Conservation (phyloP, 2,113 vertebrate genomes). For the Hippocampus zosterae region DNA sequence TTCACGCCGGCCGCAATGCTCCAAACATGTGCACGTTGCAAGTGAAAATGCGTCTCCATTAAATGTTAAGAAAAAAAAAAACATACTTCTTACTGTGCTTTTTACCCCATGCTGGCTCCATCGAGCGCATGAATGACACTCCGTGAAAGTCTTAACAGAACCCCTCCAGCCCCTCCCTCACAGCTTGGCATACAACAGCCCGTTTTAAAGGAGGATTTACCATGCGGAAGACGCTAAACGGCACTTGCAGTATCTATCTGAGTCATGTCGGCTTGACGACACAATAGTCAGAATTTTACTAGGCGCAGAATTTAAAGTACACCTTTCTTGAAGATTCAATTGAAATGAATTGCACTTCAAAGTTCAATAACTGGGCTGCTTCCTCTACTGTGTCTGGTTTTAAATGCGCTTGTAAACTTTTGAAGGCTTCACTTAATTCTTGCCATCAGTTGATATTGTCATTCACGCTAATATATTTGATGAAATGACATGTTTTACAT, state of each 20-base stretch:
- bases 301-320: too few relatives aligned
- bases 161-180: slow-evolving; percentile 14
- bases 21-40: slow-evolving; percentile 53
- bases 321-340: background rate
- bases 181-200: slow-evolving; percentile 42
- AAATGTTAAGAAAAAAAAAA: background rate
- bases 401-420: background rate
- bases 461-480: too few relatives aligned
- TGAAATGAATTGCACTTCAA: background rate
- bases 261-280: background rate
- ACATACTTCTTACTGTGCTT: slow-evolving; percentile 37
- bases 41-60: slow-evolving; percentile 56
- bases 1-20: slow-evolving; percentile 40
- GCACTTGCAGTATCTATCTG: background rate
- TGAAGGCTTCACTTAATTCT: background rate
- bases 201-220: slow-evolving; percentile 27
- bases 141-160: slow-evolving; percentile 61
- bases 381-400: background rate
- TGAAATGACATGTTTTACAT: too few relatives aligned
- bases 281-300: background rate
- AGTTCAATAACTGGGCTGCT: background rate
- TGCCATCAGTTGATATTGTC: background rate
- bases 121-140: slow-evolving; percentile 58
- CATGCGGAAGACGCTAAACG: slow-evolving; percentile 32
- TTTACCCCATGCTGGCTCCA: slow-evolving; percentile 64